phyloP scores from a whole-genome alignment of 2,113 vertebrate species.

The Xenopus borealis region DNA sequence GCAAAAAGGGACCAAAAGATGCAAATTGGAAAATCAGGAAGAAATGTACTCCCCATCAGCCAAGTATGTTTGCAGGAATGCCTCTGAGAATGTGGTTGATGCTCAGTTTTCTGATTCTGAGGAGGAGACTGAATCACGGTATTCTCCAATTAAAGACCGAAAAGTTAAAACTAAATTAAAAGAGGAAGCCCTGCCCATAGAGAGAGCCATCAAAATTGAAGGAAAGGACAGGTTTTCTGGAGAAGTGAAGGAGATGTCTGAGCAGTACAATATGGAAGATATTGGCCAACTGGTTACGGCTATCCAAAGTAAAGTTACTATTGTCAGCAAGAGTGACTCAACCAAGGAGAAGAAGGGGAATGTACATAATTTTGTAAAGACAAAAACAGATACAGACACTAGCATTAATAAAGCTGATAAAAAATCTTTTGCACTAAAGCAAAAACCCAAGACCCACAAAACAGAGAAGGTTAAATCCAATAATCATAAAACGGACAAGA shows the following conservation, averaged over 20 bases:
- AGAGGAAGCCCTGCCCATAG: constrained; percentile 44
- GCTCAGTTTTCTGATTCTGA: constrained; percentile 84
- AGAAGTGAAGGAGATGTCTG: constrained; percentile 55
- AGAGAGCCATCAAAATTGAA: constrained; percentile 39
- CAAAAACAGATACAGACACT: constrained; percentile 53
- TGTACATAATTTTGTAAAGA: constrained; percentile 63
- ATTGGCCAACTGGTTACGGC: constrained; percentile 43
- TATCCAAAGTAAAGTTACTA: constrained; percentile 19
- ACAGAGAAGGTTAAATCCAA: constrained; percentile 61
- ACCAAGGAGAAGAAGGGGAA: constrained; percentile 60
- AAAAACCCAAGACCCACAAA: constrained; percentile 58
- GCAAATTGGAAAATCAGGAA: constrained; percentile 45
- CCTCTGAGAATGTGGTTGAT: constrained; percentile 57
- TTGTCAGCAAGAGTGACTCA: constrained; percentile 9
- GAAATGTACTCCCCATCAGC: constrained; percentile 63
- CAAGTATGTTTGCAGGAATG: constrained; percentile 69
- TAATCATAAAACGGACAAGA: constrained; percentile 61
- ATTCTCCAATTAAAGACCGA: constrained; percentile 54
- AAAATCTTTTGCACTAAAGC: constrained; percentile 52
- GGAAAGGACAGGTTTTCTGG: constrained; percentile 42
- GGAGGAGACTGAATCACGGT: constrained; percentile 66
- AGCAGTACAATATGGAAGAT: constrained; percentile 53
- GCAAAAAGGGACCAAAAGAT: constrained; percentile 51
- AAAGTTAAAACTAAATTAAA: constrained; percentile 53
- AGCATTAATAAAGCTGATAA: constrained; percentile 57